Percentiles rank a stretch among this genome's conserved stretches.
Evolutionary conservation across 2,113 vertebrate genomes (phyloP).

Genomic region (Cheilinus undulatus): DNA sequence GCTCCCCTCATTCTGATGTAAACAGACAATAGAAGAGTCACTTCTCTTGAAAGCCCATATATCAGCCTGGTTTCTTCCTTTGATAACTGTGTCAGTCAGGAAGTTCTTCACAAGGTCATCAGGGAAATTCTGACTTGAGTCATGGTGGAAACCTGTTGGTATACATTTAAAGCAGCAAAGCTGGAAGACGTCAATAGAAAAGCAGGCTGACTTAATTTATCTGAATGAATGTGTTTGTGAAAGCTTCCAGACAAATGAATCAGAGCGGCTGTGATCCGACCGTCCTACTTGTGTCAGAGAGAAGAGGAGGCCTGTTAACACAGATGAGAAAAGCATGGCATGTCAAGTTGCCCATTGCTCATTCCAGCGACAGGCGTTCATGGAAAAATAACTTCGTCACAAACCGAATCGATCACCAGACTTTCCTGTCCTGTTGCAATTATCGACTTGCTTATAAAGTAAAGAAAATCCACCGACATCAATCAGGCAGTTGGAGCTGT

Average conservation of each 20-base stretch:
- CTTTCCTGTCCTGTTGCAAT: constrained; percentile 59
- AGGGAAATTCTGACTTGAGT: not conserved
- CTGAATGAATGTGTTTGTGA: constrained; percentile 35
- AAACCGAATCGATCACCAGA: constrained; percentile 54
- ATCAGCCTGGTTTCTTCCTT: constrained; percentile 36
- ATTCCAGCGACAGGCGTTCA: constrained; percentile 59
- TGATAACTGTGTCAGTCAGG: constrained; percentile 23
- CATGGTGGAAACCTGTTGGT: constrained; percentile 22
- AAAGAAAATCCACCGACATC: constrained; percentile 60
- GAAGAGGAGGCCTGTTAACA: constrained; percentile 25
- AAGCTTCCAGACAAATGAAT: constrained; percentile 58
- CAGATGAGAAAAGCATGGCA: constrained; percentile 77
- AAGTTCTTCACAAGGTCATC: constrained; percentile 9
- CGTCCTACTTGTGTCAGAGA: constrained; percentile 64
- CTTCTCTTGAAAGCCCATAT: constrained; percentile 3
- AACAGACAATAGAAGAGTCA: constrained; percentile 63
- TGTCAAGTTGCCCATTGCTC: constrained; percentile 54
- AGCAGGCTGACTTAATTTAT: constrained; percentile 28
- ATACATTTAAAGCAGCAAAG: constrained; percentile 12
- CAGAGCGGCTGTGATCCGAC: constrained; percentile 39
- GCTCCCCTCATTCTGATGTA: constrained; percentile 59
- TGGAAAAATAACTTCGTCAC: constrained; percentile 60
- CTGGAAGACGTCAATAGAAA: constrained; percentile 1
- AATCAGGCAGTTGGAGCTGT: constrained; percentile 59
- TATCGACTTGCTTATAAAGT: constrained; percentile 55